These are phyloP conservation scores for Ardeotis arabs DNA, from an alignment of 2,113 vertebrate species.

Conservation along the genomic window DNA sequence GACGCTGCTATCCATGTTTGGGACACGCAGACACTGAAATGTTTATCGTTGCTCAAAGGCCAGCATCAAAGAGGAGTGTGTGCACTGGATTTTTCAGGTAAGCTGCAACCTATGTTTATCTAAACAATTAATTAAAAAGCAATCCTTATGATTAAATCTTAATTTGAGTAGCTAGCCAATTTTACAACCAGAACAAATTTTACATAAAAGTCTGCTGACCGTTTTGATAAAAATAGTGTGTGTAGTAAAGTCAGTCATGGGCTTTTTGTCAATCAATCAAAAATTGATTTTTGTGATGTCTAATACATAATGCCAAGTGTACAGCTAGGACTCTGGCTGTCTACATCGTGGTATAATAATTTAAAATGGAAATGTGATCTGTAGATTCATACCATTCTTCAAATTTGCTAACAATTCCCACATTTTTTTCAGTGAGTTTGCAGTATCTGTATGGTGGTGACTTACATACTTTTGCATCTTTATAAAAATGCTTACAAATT, in stretches of 20 bases:
- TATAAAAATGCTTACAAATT: background rate
- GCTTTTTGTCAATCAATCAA: accelerated
- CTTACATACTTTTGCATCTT: background rate
- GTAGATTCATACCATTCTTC: background rate
- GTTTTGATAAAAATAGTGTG: background rate
- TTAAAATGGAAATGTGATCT: background rate
- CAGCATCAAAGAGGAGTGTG: constrained; percentile 95
- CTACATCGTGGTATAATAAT: background rate
- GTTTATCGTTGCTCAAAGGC: constrained; percentile 90
- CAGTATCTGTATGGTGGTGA: background rate
- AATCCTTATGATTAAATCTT: background rate
- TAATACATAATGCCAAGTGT: background rate
- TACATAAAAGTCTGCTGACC: background rate
- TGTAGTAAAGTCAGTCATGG: background rate
- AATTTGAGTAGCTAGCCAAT: background rate
- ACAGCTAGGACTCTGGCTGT: background rate
- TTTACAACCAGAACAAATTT: background rate
- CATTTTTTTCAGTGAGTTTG: background rate
- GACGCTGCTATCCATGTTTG: constrained; percentile 94
- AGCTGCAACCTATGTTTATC: background rate
- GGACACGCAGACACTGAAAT: constrained; percentile 93
- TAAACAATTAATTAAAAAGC: background rate
- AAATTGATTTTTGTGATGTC: background rate
- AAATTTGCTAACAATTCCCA: background rate
- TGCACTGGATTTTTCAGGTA: constrained; percentile 94